Percentiles rank a stretch among this genome's conserved stretches.
phyloP scores from a whole-genome alignment of 2,888 invertebrate genomes.

The Apodemia hepburni region DNA sequence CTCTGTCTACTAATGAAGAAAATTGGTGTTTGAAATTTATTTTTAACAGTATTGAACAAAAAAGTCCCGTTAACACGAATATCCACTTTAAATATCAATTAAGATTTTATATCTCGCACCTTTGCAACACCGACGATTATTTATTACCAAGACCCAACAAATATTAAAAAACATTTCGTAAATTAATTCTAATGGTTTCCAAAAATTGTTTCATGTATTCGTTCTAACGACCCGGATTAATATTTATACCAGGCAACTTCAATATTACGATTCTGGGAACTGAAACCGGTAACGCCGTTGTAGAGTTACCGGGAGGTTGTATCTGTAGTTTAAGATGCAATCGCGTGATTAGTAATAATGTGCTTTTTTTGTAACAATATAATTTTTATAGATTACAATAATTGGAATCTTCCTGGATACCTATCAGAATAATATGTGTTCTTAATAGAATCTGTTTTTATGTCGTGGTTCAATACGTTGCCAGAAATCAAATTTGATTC shows the following conservation, averaged over 20 bases:
- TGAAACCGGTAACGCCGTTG: constrained; percentile 22
- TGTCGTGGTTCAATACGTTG: neutral
- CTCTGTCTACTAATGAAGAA: neutral
- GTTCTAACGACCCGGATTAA: constrained; percentile 11
- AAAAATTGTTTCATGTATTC: constrained; percentile 10
- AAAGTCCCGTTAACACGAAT: neutral
- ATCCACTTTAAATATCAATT: constrained; percentile 5
- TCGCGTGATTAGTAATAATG: neutral
- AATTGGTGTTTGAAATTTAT: neutral
- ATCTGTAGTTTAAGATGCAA: neutral
- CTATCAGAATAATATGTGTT: neutral
- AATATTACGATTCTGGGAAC: constrained; percentile 26
- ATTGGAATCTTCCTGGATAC: neutral
- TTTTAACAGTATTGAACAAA: neutral
- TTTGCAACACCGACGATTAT: neutral
- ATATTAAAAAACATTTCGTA: constrained; percentile 5
- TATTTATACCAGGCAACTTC: constrained; percentile 10
- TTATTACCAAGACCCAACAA: neutral
- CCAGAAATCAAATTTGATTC: too few species aligned
- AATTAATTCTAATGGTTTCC: constrained; percentile 8
- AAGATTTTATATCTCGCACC: constrained; percentile 5
- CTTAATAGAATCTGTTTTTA: neutral
- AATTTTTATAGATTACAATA: neutral
- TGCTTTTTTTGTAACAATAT: neutral
- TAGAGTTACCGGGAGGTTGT: constrained; percentile 10